Conservation (phyloP, 92 coral and sea anemone genomes). For the Phenganax stokvisi region DNA sequence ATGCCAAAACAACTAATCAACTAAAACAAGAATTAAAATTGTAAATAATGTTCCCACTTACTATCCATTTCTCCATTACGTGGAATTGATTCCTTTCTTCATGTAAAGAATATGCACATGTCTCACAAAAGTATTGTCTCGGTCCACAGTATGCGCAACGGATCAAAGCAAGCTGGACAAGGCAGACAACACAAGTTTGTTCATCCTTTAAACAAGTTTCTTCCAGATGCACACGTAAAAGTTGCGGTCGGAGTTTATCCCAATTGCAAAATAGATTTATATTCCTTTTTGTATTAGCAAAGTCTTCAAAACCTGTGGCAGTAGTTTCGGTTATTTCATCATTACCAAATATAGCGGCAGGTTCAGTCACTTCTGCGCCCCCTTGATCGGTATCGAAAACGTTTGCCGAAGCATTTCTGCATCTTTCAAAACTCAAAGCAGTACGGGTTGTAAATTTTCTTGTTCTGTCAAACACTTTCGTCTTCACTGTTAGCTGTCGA, state of each 20-base stretch:
- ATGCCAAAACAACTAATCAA: no score
- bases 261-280: conserved; percentile 47
- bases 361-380: not conserved
- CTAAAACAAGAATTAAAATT: no score
- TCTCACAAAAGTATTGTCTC: conserved; percentile 50
- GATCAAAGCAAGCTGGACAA: conserved; percentile 24
- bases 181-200: conserved; percentile 36
- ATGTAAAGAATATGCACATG: conserved; percentile 41
- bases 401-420: not conserved
- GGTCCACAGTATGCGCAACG: conserved; percentile 55
- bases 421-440: not conserved
- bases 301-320: not conserved
- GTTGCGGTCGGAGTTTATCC: conserved; percentile 45
- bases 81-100: conserved; percentile 51
- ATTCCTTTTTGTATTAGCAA: conserved; percentile 38
- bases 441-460: not conserved
- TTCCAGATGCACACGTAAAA: conserved; percentile 28
- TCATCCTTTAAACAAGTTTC: conserved; percentile 39
- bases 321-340: no score
- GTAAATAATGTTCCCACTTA: not conserved
- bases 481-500: not conserved
- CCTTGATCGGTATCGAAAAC: not conserved
- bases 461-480: not conserved
- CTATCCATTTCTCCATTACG: conserved; percentile 57
- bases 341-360: no score